phyloP scores from a whole-genome alignment of 1,140 invertebrate genomes.

The Magallana gigas region DNA sequence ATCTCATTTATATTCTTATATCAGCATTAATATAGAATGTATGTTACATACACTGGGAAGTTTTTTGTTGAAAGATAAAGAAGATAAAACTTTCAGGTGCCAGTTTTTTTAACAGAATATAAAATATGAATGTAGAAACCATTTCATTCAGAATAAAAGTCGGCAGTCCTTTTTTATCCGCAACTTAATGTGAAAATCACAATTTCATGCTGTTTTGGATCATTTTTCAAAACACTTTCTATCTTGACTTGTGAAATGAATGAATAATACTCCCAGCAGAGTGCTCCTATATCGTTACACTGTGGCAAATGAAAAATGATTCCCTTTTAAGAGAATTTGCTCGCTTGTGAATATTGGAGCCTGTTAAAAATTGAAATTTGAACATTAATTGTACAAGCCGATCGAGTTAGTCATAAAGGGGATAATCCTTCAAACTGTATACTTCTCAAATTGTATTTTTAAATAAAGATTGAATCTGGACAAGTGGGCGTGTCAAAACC shows the following conservation, averaged over 20 bases:
- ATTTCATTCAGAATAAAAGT: background rate
- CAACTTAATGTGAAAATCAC: background rate
- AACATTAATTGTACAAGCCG: constrained; percentile 6
- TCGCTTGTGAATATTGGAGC: constrained; percentile 22
- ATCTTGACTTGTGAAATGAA: constrained; percentile 32
- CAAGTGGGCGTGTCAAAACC: constrained; percentile 25
- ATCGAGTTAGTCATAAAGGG: constrained; percentile 31
- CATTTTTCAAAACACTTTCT: constrained; percentile 34
- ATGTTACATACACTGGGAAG: too few species aligned
- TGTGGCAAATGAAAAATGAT: constrained; percentile 29
- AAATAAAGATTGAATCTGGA: constrained; percentile 45
- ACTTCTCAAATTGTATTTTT: constrained; percentile 30
- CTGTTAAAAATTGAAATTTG: constrained; percentile 29
- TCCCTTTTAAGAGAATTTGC: constrained; percentile 30
- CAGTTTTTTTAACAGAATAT: too few species aligned
- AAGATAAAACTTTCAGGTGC: too few species aligned
- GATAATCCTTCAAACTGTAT: constrained; percentile 30
- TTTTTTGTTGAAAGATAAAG: too few species aligned
- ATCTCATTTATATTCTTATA: too few species aligned
- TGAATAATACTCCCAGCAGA: constrained; percentile 32
- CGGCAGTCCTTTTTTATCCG: background rate
- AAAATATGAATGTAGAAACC: background rate
- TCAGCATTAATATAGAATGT: too few species aligned
- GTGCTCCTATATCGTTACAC: constrained; percentile 20
- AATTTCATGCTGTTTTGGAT: constrained; percentile 21